Percentiles rank a stretch among this genome's conserved stretches.
Evolutionary conservation across 1,140 invertebrate species (phyloP).

Genomic region (Drosophila melanica): DNA sequence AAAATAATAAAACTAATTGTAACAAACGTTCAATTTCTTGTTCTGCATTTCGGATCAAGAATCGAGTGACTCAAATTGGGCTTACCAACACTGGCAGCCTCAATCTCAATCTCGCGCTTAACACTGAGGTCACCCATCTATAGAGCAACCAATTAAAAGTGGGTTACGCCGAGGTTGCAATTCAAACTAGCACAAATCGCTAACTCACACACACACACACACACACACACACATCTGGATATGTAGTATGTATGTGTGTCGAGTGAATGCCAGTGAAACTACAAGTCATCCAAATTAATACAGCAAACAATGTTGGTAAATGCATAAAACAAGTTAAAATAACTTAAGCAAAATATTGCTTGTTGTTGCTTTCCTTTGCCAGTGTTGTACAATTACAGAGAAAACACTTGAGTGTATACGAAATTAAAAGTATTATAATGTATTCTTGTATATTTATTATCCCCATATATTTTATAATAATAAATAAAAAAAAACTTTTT

Average conservation of each 20-base stretch:
- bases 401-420: not conserved
- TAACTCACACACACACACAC: slow-evolving; percentile 39
- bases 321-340: slow-evolving; percentile 14
- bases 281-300: slow-evolving; percentile 26
- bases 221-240: slow-evolving; percentile 10
- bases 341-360: not conserved
- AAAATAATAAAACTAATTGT: too few species aligned
- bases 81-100: slow-evolving; percentile 38
- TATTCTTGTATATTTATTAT: not conserved
- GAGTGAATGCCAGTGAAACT: slow-evolving; percentile 12
- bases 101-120: slow-evolving; percentile 27
- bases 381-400: not conserved
- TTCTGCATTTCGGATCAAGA: not conserved
- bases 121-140: slow-evolving; percentile 43
- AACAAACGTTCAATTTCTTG: too few species aligned
- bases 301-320: slow-evolving; percentile 37
- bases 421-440: not conserved
- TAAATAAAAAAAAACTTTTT: too few species aligned
- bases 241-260: not conserved
- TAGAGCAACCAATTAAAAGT: slow-evolving; percentile 30
- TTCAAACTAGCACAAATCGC: slow-evolving; percentile 58
- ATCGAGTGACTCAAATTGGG: not conserved
- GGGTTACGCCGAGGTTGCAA: slow-evolving; percentile 69
- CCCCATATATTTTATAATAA: not conserved
- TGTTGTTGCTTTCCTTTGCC: too few species aligned